phyloP scores from a whole-genome alignment of 2,113 vertebrate genomes.

The Bucco capensis region DNA sequence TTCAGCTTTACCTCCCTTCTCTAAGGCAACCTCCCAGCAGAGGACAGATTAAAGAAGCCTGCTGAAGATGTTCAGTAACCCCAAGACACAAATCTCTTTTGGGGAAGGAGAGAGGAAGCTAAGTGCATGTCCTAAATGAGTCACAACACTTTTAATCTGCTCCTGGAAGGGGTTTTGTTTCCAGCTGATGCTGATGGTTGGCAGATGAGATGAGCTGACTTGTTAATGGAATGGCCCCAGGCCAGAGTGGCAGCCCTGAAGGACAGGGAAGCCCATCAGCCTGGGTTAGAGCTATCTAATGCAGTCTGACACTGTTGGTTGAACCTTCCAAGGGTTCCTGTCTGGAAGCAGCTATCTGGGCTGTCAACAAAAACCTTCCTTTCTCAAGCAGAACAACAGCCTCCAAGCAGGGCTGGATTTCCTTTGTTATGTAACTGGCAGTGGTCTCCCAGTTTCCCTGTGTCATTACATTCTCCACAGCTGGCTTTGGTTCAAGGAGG shows the following conservation, averaged over 20 bases:
- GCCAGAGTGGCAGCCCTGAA: background rate
- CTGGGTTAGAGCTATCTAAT: background rate
- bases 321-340: background rate
- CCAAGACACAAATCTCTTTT: accelerated
- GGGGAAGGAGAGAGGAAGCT: background rate
- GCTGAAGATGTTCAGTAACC: background rate
- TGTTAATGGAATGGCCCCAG: background rate
- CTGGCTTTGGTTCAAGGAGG: background rate
- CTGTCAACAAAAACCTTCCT: background rate
- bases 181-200: background rate
- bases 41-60: background rate
- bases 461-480: background rate
- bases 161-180: background rate
- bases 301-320: background rate
- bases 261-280: background rate
- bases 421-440: background rate
- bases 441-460: background rate
- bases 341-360: background rate
- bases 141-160: background rate
- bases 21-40: background rate
- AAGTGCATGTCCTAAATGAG: background rate
- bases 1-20: background rate
- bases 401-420: background rate
- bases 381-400: constrained; percentile 3
- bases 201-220: background rate